Percentiles rank a stretch among this genome's conserved stretches.
These are phyloP conservation scores for Acanthurus leucopareius DNA, from an alignment of 2,797 vertebrate genomes.

Conservation along the genomic window DNA sequence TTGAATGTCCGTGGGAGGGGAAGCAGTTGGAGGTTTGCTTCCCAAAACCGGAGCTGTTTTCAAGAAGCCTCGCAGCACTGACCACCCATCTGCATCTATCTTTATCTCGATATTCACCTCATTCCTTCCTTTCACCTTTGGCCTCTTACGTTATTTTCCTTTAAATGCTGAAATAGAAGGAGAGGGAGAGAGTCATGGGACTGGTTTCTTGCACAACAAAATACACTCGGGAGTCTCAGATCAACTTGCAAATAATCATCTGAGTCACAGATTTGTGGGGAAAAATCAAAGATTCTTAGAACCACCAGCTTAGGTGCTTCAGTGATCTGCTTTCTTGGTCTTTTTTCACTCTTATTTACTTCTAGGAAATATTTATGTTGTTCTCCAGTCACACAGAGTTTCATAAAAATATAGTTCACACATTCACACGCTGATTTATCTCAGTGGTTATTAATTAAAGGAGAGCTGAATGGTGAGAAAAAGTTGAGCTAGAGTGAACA, in stretches of 20 bases:
- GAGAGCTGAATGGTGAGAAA: background rate
- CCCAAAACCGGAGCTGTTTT: slow-evolving; percentile 25
- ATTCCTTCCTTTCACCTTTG: slow-evolving; percentile 55
- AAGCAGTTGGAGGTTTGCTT: slow-evolving; percentile 33
- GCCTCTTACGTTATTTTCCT: slow-evolving; percentile 15
- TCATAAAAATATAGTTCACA: background rate
- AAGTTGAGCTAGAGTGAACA: background rate
- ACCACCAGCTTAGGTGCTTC: background rate
- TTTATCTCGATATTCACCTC: slow-evolving; percentile 38
- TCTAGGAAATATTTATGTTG: slow-evolving; percentile 5
- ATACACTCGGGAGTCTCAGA: slow-evolving; percentile 8
- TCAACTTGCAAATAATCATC: slow-evolving; percentile 15
- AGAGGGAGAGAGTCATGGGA: background rate
- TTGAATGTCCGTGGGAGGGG: slow-evolving; percentile 18
- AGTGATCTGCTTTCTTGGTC: background rate
- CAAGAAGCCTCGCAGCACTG: slow-evolving; percentile 4
- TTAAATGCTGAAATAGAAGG: slow-evolving; percentile 10
- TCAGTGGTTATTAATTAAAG: background rate
- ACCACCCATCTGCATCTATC: slow-evolving; percentile 51
- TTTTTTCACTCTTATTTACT: background rate
- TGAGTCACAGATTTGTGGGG: slow-evolving; percentile 24
- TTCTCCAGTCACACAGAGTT: background rate
- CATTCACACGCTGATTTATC: slow-evolving; percentile 1
- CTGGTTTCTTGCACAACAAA: slow-evolving; percentile 17
- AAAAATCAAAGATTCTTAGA: slow-evolving; percentile 11